Evolutionary conservation across 2,888 invertebrate species (phyloP).

Genomic region (Masnerella sp.): DNA sequence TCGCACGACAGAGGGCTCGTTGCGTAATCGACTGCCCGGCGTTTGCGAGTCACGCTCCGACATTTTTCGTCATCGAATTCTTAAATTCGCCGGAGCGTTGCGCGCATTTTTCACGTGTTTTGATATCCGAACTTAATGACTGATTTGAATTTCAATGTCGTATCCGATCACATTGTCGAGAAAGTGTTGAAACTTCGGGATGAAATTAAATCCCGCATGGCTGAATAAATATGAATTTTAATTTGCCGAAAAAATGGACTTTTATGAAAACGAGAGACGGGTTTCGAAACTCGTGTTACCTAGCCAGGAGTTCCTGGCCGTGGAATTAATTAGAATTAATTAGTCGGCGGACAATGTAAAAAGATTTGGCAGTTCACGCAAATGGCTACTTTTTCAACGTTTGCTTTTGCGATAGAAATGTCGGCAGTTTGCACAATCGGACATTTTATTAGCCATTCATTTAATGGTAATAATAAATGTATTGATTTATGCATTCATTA

Average conservation of each 20-base stretch:
- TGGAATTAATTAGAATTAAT: constrained; percentile 2
- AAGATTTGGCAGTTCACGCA: neutral
- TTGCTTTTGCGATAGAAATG: neutral
- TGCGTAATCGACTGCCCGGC: constrained; percentile 32
- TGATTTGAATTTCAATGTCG: constrained; percentile 51
- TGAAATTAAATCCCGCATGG: constrained; percentile 36
- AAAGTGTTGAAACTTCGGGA: constrained; percentile 17
- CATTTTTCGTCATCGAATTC: neutral
- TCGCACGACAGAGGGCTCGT: constrained; percentile 8
- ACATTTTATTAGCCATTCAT: neutral
- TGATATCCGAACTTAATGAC: constrained; percentile 12
- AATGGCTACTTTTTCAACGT: neutral
- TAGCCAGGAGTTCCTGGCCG: too few species aligned
- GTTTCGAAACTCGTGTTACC: constrained; percentile 4
- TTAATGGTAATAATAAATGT: too few species aligned
- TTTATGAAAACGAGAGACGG: constrained; percentile 17
- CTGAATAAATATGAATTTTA: constrained; percentile 17
- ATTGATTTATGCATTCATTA: too few species aligned
- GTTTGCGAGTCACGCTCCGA: neutral
- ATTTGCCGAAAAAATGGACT: constrained; percentile 15
- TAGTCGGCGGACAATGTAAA: neutral
- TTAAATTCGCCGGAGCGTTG: neutral
- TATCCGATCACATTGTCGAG: constrained; percentile 37
- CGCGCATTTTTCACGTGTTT: constrained; percentile 13
- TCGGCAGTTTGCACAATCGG: too few species aligned